phyloP scores from a whole-genome alignment of 2,888 invertebrate species.

The Torymus tubicola region DNA sequence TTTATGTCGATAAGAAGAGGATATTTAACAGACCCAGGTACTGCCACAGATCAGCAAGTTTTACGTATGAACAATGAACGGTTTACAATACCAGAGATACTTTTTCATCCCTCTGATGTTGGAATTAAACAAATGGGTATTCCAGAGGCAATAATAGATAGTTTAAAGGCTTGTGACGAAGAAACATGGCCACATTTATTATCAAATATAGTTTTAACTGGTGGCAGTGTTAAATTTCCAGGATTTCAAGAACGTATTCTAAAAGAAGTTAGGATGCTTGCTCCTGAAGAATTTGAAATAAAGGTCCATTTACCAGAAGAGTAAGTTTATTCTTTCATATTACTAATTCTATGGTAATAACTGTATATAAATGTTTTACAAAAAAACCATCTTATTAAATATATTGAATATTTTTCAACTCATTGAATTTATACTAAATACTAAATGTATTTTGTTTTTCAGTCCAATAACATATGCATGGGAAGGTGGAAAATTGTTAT shows the following conservation, averaged over 20 bases:
- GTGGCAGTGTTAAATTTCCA: conserved; percentile 87
- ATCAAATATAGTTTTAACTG: conserved; percentile 90
- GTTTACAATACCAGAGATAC: conserved; percentile 94
- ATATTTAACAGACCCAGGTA: conserved; percentile 78
- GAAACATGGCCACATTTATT: conserved; percentile 87
- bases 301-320: conserved; percentile 84
- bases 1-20: conserved; percentile 93
- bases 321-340: conserved; percentile 75
- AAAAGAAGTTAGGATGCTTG: conserved; percentile 86
- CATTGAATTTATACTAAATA: too few relatives aligned
- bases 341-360: conserved; percentile 3
- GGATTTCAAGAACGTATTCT: conserved; percentile 89
- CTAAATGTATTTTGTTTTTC: conserved; percentile 60
- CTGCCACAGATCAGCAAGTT: conserved; percentile 83
- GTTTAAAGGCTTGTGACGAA: conserved; percentile 85
- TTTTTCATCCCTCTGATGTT: conserved; percentile 96
- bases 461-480: conserved; percentile 92
- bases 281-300: conserved; percentile 87
- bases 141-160: conserved; percentile 89
- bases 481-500: conserved; percentile 90
- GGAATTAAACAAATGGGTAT: conserved; percentile 95
- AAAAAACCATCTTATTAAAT: conserved; percentile 22
- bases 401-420: conserved; percentile 62
- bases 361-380: neutral
- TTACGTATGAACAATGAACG: conserved; percentile 94